Base-by-base conservation (phyloP, 1,140 invertebrate species). In the Zaprionus tsacasi region DNA sequence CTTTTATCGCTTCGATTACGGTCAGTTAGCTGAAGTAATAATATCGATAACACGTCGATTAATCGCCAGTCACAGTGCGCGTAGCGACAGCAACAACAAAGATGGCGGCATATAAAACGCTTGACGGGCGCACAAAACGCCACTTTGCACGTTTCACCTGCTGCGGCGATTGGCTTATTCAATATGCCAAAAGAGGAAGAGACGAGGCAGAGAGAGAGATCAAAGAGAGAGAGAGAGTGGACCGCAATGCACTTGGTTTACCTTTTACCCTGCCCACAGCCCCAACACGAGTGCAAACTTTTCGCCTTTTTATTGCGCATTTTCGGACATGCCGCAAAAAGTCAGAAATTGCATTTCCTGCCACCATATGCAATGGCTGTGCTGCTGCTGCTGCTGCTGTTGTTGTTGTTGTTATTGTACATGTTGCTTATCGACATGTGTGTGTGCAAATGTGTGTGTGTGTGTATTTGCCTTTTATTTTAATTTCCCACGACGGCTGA, bases 401-500 rank as follows among this genome's bases (percentile, higher is more conserved):
- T 55, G 17, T 61, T 35, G 33, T 21, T 17, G 33, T 65, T 30
- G 35, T 27, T 64, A 40, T 56, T 30, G 55, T 36, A 56, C 6
- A 17, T 45, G 40, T 55, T 30, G 12, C 52, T 55, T 30, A 50
- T 50, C 45, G 45, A 50, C 36, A 48, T 63, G 48, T 75, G 43
- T 55, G 35, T 55, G 36, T 40, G 50, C 33, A 11, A 40, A 33
- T 61, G 55, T 65, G 63, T 58, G 64, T 76, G 78, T 77, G 66
- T 68, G 48, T 78, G 82, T 25, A 50, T 70, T 86, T 82, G 82
- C 60, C 68, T 87, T 86, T 87, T 86, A 88, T 88, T 86, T 86
- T 86, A 86, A 86, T 86, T 86, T 86, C 82, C 82, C 82, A 82
- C 76, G 83, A 82, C 76, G 80, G 82, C 76, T 65, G 69, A 76